phyloP scores from a whole-genome alignment of 92 coral and sea anemone genomes.

The Zoanthus sansibaricus region DNA sequence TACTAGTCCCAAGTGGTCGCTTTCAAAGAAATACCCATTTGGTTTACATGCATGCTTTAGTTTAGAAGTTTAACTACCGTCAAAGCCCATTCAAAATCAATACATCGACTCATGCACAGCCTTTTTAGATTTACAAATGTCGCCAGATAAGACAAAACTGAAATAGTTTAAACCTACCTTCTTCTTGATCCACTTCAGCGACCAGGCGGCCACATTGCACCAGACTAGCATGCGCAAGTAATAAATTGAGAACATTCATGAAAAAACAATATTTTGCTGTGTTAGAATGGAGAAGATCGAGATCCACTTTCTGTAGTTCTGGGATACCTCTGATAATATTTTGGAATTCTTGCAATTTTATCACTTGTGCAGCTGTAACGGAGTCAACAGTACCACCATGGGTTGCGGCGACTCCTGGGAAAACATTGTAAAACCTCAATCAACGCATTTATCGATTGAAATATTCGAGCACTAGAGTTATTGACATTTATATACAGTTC shows the following conservation, averaged over 20 bases:
- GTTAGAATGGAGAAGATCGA: constrained; percentile 76
- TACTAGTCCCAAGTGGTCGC: too few species aligned
- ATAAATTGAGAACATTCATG: constrained; percentile 85
- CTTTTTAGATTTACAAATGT: too few species aligned
- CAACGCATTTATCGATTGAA: not conserved
- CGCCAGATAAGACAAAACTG: not conserved
- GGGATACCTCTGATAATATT: constrained; percentile 69
- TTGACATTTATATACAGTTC: too few species aligned
- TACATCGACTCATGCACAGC: too few species aligned
- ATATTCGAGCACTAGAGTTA: not conserved
- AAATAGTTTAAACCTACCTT: not conserved
- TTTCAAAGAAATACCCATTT: too few species aligned
- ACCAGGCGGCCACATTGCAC: constrained; percentile 63
- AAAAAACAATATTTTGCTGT: constrained; percentile 84
- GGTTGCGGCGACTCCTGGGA: constrained; percentile 72
- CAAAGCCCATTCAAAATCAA: too few species aligned
- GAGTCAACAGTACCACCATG: constrained; percentile 80
- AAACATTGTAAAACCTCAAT: not conserved
- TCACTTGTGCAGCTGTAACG: constrained; percentile 63
- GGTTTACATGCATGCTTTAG: too few species aligned
- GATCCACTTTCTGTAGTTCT: constrained; percentile 84
- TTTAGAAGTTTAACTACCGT: too few species aligned
- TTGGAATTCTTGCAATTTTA: constrained; percentile 75
- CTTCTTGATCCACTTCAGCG: constrained; percentile 1
- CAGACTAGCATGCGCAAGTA: constrained; percentile 89